These are phyloP conservation scores for Himalopsyche anomala DNA, from an alignment of 2,888 invertebrate species.

Conservation along the genomic window DNA sequence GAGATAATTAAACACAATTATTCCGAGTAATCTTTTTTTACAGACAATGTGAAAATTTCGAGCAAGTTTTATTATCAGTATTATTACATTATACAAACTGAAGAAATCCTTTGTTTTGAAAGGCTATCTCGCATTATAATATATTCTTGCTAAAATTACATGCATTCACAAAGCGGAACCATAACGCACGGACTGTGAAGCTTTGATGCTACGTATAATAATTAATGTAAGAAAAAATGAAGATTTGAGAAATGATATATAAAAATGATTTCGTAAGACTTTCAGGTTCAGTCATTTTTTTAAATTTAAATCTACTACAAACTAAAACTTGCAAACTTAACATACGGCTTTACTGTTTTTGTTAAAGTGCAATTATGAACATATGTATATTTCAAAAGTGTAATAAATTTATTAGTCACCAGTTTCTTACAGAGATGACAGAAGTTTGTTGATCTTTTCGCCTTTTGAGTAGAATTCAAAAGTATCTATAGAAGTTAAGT, in stretches of 20 bases:
- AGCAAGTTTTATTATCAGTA: slow-evolving; percentile 2
- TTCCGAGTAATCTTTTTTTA: not conserved
- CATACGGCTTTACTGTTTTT: too few species aligned
- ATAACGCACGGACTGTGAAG: slow-evolving; percentile 36
- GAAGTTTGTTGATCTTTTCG: too few species aligned
- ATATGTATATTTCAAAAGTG: too few species aligned
- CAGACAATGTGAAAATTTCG: slow-evolving; percentile 1
- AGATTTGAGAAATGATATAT: not conserved
- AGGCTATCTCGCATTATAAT: not conserved
- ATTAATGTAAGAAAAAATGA: slow-evolving; percentile 22
- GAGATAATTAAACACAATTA: not conserved
- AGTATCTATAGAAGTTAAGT: too few species aligned
- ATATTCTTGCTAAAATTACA: slow-evolving; percentile 24
- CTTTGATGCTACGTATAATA: not conserved
- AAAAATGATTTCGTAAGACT: not conserved
- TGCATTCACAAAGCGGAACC: slow-evolving; percentile 12
- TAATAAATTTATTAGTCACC: too few species aligned
- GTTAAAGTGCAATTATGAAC: too few species aligned
- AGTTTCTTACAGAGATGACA: too few species aligned
- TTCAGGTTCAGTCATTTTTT: too few species aligned
- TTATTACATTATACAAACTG: not conserved
- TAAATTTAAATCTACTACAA: too few species aligned
- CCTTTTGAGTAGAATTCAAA: too few species aligned
- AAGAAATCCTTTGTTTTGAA: slow-evolving; percentile 42
- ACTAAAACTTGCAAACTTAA: too few species aligned